Percentiles rank a stretch among this genome's conserved stretches.
Evolutionary conservation across 2,888 invertebrate genomes (phyloP).

Genomic region (Caenorhabditis doughertyi): DNA sequence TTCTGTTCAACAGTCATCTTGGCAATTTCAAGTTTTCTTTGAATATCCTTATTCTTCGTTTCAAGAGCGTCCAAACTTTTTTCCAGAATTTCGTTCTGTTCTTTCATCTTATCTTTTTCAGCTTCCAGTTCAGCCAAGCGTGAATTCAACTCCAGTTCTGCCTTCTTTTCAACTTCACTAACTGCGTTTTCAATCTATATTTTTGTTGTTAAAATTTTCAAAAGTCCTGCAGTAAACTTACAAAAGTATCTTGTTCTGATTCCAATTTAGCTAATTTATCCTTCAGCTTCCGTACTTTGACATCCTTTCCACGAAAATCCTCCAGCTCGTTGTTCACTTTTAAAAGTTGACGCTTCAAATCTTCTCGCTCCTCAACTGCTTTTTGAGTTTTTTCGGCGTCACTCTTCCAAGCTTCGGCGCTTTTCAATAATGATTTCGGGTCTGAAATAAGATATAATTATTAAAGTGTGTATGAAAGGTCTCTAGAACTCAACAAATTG

Average conservation of each 20-base stretch:
- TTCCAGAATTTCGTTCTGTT: slow-evolving; percentile 65
- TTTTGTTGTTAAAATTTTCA: background rate
- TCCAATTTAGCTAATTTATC: slow-evolving; percentile 80
- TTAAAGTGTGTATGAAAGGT: too few relatives aligned
- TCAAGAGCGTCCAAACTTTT: slow-evolving; percentile 66
- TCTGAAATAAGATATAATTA: slow-evolving; percentile 81
- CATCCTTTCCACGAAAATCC: slow-evolving; percentile 85
- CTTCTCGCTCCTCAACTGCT: slow-evolving; percentile 85
- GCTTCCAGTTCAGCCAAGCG: slow-evolving; percentile 58
- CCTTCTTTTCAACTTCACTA: slow-evolving; percentile 57
- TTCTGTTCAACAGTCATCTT: slow-evolving; percentile 63
- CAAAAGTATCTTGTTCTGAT: slow-evolving; percentile 68
- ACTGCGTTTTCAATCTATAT: slow-evolving; percentile 45
- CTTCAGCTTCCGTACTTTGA: slow-evolving; percentile 85
- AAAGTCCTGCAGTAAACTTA: background rate
- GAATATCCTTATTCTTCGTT: slow-evolving; percentile 80
- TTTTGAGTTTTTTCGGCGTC: slow-evolving; percentile 83
- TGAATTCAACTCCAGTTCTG: slow-evolving; percentile 58
- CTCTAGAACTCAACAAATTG: too few relatives aligned
- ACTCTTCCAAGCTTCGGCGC: slow-evolving; percentile 84
- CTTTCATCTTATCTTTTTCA: slow-evolving; percentile 63
- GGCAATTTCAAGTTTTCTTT: slow-evolving; percentile 79
- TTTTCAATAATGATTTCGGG: slow-evolving; percentile 84
- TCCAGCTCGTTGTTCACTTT: slow-evolving; percentile 85
- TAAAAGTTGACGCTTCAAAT: slow-evolving; percentile 84